A percentile compares a stretch with the other conserved stretches of the same genome.
These are phyloP conservation scores for Helobdella robusta DNA, from an alignment of 2,888 invertebrate species.

Conservation along the genomic window DNA sequence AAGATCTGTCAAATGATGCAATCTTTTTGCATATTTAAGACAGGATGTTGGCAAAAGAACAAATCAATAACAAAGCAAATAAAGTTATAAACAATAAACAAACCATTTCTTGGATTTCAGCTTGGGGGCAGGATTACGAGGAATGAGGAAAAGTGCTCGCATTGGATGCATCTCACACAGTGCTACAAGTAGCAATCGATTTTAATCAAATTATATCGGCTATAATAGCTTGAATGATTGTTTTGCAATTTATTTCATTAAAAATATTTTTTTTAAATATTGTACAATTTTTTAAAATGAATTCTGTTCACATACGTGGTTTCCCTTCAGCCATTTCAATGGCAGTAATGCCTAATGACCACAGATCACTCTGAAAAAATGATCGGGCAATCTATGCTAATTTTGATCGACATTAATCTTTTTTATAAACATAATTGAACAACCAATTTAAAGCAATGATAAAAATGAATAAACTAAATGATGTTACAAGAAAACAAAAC, in stretches of 20 bases:
- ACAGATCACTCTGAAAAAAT: slow-evolving; percentile 53
- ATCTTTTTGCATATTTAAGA: no score
- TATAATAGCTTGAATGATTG: no score
- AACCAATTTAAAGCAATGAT: background rate
- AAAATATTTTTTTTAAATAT: no score
- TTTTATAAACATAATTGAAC: background rate
- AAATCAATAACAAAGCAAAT: no score
- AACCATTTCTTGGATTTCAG: slow-evolving; percentile 88
- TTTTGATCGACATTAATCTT: background rate
- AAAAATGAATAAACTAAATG: no score
- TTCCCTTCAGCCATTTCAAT: slow-evolving; percentile 99
- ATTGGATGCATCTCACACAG: slow-evolving; percentile 98
- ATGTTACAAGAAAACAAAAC: no score
- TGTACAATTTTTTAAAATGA: no score
- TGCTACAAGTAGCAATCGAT: slow-evolving; percentile 53
- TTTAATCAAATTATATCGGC: no score
- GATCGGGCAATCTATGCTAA: background rate
- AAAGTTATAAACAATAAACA: slow-evolving; percentile 26
- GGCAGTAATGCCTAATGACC: slow-evolving; percentile 79
- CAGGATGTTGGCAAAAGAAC: no score
- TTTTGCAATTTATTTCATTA: background rate
- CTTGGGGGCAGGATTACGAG: slow-evolving; percentile 91
- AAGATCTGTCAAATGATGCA: no score
- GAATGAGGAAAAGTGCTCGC: slow-evolving; percentile 95
- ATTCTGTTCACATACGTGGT: slow-evolving; percentile 57